These are phyloP conservation scores for Rutilus rutilus DNA, from an alignment of 2,113 vertebrate species.

Conservation along the genomic window DNA sequence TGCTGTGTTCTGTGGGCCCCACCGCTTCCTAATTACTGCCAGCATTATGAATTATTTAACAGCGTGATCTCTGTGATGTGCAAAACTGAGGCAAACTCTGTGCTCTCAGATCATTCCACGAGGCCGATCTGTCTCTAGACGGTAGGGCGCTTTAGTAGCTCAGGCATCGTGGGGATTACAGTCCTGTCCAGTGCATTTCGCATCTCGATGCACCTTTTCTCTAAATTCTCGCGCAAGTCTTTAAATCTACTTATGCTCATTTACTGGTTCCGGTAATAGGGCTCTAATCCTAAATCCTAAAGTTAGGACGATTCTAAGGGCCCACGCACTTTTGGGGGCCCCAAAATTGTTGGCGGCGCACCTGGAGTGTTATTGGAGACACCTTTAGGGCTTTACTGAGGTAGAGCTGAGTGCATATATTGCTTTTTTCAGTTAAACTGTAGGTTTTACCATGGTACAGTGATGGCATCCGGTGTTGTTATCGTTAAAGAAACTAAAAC, in stretches of 20 bases:
- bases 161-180: constrained; percentile 16
- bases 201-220: neutral
- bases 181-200: neutral
- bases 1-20: constrained; percentile 25
- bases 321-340: no score
- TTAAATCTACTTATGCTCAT: neutral
- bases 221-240: neutral
- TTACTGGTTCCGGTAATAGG: neutral
- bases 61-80: constrained; percentile 49
- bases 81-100: constrained; percentile 48
- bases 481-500: no score
- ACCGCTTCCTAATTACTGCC: constrained; percentile 45
- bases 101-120: constrained; percentile 23
- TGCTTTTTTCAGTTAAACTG: no score
- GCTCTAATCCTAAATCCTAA: neutral
- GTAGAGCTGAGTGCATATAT: no score
- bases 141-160: constrained; percentile 24
- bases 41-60: constrained; percentile 57
- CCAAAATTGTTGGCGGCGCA: no score
- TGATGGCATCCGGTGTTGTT: no score
- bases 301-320: no score
- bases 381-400: no score
- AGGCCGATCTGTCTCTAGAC: neutral
- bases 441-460: no score
- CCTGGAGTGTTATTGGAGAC: no score